Conservation (phyloP, 2,797 vertebrate genomes). For the Manis javanica region DNA sequence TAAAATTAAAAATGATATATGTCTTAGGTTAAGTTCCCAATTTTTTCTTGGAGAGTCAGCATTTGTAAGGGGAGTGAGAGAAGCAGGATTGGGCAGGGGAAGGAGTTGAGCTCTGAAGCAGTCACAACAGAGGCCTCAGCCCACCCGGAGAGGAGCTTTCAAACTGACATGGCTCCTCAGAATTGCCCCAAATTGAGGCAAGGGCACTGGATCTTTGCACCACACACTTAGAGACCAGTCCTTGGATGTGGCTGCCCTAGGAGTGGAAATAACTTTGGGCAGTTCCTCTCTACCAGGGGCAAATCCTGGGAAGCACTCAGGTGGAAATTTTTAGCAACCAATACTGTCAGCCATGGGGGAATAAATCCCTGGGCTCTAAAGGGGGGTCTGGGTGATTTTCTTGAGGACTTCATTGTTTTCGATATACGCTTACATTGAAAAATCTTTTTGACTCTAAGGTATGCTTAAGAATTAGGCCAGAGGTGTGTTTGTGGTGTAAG, state of each 20-base stretch:
- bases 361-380: neutral
- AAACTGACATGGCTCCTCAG: conserved; percentile 24
- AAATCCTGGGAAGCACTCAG: neutral
- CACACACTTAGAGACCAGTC: neutral
- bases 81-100: conserved; percentile 2
- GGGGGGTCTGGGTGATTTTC: neutral
- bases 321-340: neutral
- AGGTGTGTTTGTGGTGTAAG: neutral
- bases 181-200: neutral
- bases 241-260: neutral
- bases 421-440: conserved; percentile 5
- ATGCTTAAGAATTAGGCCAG: conserved; percentile 16
- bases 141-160: neutral
- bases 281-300: neutral
- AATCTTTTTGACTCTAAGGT: neutral
- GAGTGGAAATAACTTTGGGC: neutral
- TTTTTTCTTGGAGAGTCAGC: conserved; percentile 35
- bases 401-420: conserved; percentile 23
- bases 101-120: neutral
- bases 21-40: neutral
- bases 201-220: neutral
- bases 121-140: neutral
- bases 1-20: neutral
- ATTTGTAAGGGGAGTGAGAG: neutral
- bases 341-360: neutral